A percentile compares a stretch with the other conserved stretches of the same genome.
Evolutionary conservation across 2,797 vertebrate species (phyloP).

Genomic region (Coilia nasus): DNA sequence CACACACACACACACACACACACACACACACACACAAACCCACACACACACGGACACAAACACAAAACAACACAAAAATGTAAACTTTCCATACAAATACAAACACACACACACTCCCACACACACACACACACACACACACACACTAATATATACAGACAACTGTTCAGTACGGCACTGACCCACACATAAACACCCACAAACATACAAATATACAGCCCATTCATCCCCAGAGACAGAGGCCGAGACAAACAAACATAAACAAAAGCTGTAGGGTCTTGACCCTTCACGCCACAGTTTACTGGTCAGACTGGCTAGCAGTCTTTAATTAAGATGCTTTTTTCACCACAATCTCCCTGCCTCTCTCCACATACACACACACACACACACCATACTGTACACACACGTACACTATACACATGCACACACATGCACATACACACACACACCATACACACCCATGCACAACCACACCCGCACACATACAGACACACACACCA

Average conservation of each 20-base stretch:
- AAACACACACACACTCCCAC: neutral
- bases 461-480: neutral
- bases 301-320: neutral
- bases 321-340: neutral
- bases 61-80: neutral
- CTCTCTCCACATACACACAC: neutral
- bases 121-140: neutral
- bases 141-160: neutral
- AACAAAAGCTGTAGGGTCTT: slow-evolving; percentile 11
- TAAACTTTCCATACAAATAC: neutral
- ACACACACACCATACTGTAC: too few species aligned
- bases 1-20: neutral
- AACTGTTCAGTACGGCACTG: neutral
- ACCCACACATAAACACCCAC: neutral
- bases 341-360: neutral
- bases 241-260: neutral
- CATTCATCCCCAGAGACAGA: neutral
- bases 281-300: neutral
- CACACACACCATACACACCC: slow-evolving; percentile 10
- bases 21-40: too few species aligned
- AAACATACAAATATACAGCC: neutral
- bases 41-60: neutral
- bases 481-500: slow-evolving; percentile 9
- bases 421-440: slow-evolving; percentile 16
- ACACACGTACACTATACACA: neutral